A percentile compares a stretch with the other conserved stretches of the same genome.
Conservation (phyloP, 2,888 invertebrate genomes). For the Diarsia dahlii region DNA sequence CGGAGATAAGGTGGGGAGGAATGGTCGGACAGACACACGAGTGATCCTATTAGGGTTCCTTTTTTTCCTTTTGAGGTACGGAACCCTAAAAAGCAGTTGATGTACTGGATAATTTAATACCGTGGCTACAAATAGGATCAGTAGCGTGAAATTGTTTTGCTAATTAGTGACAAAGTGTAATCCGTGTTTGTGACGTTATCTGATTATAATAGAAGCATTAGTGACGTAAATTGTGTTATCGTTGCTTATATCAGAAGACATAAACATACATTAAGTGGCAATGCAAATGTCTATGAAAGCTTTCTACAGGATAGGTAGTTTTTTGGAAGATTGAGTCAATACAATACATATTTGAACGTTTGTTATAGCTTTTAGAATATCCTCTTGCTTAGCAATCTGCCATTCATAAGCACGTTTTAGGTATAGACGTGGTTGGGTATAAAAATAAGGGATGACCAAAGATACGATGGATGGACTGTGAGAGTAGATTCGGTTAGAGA, state of each 20-base stretch:
- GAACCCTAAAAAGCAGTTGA: neutral
- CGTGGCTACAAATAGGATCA: neutral
- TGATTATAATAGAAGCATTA: constrained; percentile 7
- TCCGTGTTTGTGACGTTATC: constrained; percentile 4
- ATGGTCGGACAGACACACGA: no score
- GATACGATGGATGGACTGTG: neutral
- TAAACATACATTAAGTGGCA: neutral
- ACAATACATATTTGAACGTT: neutral
- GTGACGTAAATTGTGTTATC: neutral
- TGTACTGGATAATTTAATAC: neutral
- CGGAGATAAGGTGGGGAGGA: no score
- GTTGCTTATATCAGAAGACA: neutral
- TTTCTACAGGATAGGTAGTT: neutral
- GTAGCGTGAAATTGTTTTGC: constrained; percentile 7
- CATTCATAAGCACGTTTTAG: neutral
- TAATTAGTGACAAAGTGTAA: constrained; percentile 14
- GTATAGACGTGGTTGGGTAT: no score
- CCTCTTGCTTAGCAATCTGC: neutral
- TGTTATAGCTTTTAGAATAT: neutral
- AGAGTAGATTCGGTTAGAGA: no score
- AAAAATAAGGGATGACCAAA: neutral
- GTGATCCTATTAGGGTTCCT: no score
- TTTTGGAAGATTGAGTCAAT: neutral
- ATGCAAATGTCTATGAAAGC: neutral
- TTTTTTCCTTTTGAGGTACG: no score